Percentiles rank a stretch among this genome's conserved stretches.
These are phyloP conservation scores for Mus spicilegus DNA, from an alignment of 2,113 vertebrate genomes.

Conservation along the genomic window DNA sequence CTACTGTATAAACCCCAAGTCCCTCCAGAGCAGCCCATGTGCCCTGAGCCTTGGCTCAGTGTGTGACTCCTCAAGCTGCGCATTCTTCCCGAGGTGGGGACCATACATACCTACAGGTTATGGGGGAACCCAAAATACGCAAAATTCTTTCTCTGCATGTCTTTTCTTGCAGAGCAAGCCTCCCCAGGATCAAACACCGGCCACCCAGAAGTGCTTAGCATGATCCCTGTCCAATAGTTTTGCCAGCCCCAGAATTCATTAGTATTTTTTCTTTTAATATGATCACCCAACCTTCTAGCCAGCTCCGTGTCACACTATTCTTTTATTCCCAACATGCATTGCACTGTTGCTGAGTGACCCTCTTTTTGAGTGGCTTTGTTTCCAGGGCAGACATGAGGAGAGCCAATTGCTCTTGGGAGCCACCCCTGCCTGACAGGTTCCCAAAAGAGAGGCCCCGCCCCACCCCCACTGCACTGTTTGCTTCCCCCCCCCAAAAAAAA, in stretches of 20 bases:
- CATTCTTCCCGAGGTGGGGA: not conserved
- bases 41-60: not conserved
- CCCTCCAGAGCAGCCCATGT: accelerated
- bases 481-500: too few species aligned
- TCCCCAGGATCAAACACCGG: not conserved
- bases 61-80: too few species aligned
- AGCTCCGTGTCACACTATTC: too few species aligned
- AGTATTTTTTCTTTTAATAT: not conserved
- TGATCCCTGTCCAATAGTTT: not conserved
- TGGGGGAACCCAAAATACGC: not conserved
- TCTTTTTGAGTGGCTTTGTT: too few species aligned
- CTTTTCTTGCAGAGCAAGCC: not conserved
- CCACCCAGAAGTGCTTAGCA: not conserved
- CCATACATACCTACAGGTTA: not conserved
- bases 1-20: not conserved
- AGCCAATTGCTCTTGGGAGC: not conserved
- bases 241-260: not conserved
- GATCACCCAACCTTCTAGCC: not conserved
- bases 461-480: accelerated
- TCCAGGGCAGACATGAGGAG: accelerated
- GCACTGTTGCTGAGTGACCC: not conserved
- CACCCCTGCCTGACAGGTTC: not conserved
- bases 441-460: accelerated
- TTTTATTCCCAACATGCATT: not conserved
- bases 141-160: not conserved